A percentile compares a stretch with the other conserved stretches of the same genome.
Conservation (phyloP, 2,113 vertebrate genomes). For the Talpa occidentalis region DNA sequence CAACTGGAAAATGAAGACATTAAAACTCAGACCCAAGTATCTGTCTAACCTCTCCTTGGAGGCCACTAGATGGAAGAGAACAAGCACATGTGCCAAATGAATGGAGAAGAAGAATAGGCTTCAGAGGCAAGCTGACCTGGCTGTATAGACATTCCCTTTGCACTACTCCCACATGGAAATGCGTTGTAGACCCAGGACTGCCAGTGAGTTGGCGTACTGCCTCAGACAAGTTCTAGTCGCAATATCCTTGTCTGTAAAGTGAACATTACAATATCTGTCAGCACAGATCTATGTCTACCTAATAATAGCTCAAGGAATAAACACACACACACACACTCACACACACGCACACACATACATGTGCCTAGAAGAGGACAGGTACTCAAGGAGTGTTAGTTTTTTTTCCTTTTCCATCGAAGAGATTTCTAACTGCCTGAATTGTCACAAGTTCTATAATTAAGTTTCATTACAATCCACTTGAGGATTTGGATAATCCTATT, state of each 20-base stretch:
- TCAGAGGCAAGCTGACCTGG: not conserved
- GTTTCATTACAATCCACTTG: constrained; percentile 26
- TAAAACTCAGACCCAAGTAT: not conserved
- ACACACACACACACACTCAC: not conserved
- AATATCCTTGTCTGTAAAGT: not conserved
- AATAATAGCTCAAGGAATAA: not conserved
- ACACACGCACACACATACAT: not conserved
- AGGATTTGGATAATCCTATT: constrained; percentile 31
- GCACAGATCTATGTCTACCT: not conserved
- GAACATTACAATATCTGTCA: not conserved
- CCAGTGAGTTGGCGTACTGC: not conserved
- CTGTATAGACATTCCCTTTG: not conserved
- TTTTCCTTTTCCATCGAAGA: not conserved
- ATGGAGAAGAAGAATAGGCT: not conserved
- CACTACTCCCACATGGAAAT: not conserved
- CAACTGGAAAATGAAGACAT: not conserved
- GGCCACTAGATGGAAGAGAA: not conserved
- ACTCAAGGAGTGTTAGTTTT: not conserved
- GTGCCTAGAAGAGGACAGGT: not conserved
- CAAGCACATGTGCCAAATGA: not conserved
- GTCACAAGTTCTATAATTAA: constrained; percentile 12
- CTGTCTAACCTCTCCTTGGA: not conserved
- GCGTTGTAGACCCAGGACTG: not conserved
- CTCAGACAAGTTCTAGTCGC: not conserved
- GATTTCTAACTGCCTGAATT: not conserved